Percentiles rank a stretch among this genome's conserved stretches.
Evolutionary conservation across 1,140 invertebrate genomes (phyloP).

Genomic region (Cyclargus thomasi): DNA sequence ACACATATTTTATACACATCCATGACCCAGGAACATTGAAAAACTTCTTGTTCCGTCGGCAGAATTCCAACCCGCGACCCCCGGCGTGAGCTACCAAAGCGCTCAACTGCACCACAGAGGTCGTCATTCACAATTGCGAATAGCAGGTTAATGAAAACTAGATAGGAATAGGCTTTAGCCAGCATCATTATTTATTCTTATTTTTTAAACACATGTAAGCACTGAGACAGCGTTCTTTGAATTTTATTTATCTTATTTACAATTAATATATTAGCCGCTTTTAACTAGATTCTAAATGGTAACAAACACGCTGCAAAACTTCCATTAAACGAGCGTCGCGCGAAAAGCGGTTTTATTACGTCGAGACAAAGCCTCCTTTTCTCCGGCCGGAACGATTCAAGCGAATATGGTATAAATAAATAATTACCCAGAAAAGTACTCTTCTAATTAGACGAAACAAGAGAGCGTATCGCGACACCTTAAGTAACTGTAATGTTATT

Average conservation of each 20-base stretch:
- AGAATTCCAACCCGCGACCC: too few species aligned
- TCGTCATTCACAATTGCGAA: too few species aligned
- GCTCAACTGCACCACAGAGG: too few species aligned
- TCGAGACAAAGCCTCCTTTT: neutral
- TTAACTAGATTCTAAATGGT: neutral
- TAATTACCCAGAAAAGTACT: conserved; percentile 19
- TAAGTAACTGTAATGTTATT: conserved; percentile 56
- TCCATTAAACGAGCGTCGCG: neutral
- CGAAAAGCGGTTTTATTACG: neutral
- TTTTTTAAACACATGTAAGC: neutral
- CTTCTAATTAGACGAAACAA: conserved; percentile 29
- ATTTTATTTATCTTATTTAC: neutral
- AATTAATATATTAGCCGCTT: neutral
- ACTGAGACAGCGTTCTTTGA: neutral
- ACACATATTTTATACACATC: too few species aligned
- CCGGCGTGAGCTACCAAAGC: too few species aligned
- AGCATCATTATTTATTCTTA: too few species aligned
- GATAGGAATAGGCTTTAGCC: too few species aligned
- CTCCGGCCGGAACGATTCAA: neutral
- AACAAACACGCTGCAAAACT: neutral
- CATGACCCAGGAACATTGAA: too few species aligned
- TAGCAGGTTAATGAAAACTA: too few species aligned
- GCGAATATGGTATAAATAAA: conserved; percentile 10
- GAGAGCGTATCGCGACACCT: conserved; percentile 22
- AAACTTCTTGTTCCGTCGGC: too few species aligned